Conservation (phyloP, 2,888 invertebrate genomes). For the Coronaproctus castanopsis region DNA sequence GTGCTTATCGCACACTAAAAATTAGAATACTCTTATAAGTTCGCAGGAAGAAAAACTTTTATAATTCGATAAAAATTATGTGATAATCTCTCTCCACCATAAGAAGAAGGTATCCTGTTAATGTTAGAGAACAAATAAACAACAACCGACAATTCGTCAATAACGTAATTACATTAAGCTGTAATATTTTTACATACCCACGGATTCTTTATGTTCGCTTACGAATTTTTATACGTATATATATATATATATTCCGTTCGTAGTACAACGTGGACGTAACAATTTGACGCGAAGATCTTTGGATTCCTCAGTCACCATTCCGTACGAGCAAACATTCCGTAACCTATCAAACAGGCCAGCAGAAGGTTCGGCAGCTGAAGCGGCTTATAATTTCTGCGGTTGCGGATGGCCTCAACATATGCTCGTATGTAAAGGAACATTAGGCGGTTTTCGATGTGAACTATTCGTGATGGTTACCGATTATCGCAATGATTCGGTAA, state of each 20-base stretch:
- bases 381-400: constrained; percentile 57
- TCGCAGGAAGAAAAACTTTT: no score
- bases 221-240: no score
- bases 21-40: no score
- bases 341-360: constrained; percentile 27
- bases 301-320: constrained; percentile 38
- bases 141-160: no score
- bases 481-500: constrained; percentile 43
- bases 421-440: constrained; percentile 49
- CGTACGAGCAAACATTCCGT: constrained; percentile 37
- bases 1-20: no score
- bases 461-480: constrained; percentile 61
- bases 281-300: constrained; percentile 40
- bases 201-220: no score
- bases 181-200: no score
- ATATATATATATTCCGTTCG: constrained; percentile 14
- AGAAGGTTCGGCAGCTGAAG: constrained; percentile 27
- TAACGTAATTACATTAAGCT: no score
- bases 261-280: constrained; percentile 47
- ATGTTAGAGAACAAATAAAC: no score
- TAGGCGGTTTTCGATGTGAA: constrained; percentile 42
- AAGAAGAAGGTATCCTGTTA: no score
- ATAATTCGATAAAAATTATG: no score
- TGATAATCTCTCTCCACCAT: no score
- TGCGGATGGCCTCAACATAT: constrained; percentile 75